Evolutionary conservation across 2,888 invertebrate species (phyloP), one percentile per base, ranked within the genome.

Genomic region (Allacma fusca): DNA sequence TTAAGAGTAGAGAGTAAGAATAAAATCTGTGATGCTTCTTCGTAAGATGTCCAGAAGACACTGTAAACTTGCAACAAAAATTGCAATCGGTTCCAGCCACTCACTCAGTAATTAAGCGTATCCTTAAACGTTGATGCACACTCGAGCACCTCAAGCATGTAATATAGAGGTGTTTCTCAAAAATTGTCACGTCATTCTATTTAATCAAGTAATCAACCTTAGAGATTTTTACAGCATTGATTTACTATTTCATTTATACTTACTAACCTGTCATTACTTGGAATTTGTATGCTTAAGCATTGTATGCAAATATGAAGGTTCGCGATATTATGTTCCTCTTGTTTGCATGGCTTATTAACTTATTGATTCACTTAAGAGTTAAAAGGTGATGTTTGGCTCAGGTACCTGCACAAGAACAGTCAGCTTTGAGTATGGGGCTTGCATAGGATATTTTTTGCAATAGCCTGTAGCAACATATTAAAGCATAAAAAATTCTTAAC

Each of bases 161-260:
- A 50, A 50, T 50, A 9, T 4, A 7, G 34, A 34, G 2, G 50
- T 50, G 2, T 4, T 9, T 50, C 50, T 12, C n/a, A 16, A 7
- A 50, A 50, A 13, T 50, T 50, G 50, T 50, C 50, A 50, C 50
- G 50, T 50, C 50, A 50, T 50, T 50, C 50, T 50, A 16, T 50
- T 19, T 50, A 50, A 50, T n/a, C 50, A 13, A 50, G 50, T 16
- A 50, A 50, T 50, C 50, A n/a, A 50, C 50, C 50, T 50, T 50
- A 50, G 19, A 50, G n/a, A 5, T 50, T 50, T 50, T 50, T 50
- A 12, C 16, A n/a, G 50, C 50, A 50, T 50, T 50, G 50, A 19
- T 19, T 19, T 12, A n/a, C 50, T 13, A 50, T 16, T 19, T 19
- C 16, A 16, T 50, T 50, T 50, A 5, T 50, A 2, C 50, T 50